Evolutionary conservation across 1,140 invertebrate genomes (phyloP).

Genomic region (Ridgeia piscesae): DNA sequence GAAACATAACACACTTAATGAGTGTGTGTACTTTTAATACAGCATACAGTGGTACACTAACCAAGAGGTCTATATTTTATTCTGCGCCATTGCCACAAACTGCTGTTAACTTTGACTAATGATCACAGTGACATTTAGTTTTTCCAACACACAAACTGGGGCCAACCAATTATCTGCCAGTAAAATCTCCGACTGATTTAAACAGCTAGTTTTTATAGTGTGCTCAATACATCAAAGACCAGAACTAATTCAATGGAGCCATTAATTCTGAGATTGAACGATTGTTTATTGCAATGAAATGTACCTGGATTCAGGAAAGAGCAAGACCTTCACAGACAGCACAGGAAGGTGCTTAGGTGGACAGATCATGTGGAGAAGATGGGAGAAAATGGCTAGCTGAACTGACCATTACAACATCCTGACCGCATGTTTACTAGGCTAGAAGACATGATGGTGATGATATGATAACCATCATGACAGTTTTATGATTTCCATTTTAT

Average conservation of each 20-base stretch:
- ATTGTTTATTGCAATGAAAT: constrained; percentile 13
- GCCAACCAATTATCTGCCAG: not conserved
- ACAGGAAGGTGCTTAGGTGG: too few relatives aligned
- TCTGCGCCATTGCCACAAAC: not conserved
- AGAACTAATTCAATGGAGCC: not conserved
- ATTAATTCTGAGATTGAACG: not conserved
- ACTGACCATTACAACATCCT: not conserved
- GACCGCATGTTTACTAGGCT: not conserved
- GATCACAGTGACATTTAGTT: not conserved
- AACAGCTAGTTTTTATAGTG: not conserved
- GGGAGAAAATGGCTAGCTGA: not conserved
- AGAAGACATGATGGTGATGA: not conserved
- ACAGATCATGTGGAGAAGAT: too few relatives aligned
- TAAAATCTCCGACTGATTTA: not conserved
- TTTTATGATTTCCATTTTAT: not conserved
- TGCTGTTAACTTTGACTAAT: not conserved
- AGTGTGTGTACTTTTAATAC: too few relatives aligned
- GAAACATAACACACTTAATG: too few relatives aligned
- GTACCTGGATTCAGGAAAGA: constrained; percentile 20
- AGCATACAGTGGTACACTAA: not conserved
- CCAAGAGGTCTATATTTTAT: constrained; percentile 7
- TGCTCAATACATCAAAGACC: not conserved
- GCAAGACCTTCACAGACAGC: constrained; percentile 29
- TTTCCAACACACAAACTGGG: not conserved
- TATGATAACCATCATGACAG: not conserved